phyloP scores from a whole-genome alignment of 2,797 vertebrate genomes.

The Avahi laniger region DNA sequence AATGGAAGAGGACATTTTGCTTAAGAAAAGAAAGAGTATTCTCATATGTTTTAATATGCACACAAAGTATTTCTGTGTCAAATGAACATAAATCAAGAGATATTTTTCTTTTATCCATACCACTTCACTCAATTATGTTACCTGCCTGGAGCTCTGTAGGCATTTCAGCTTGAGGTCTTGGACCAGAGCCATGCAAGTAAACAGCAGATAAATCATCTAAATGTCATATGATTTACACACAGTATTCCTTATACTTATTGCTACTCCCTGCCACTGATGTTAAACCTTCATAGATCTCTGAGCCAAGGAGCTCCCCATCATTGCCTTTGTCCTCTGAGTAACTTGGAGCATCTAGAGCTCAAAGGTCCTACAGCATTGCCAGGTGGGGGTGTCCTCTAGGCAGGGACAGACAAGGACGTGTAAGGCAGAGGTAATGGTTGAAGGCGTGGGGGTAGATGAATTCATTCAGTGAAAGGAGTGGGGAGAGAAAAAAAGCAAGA shows the following conservation, averaged over 20 bases:
- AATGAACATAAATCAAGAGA: constrained; percentile 11
- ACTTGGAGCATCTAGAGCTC: neutral
- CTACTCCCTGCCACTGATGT: neutral
- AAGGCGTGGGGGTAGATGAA: neutral
- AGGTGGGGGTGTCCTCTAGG: neutral
- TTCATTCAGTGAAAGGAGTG: neutral
- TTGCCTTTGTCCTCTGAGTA: neutral
- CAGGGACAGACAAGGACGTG: neutral
- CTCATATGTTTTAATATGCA: neutral
- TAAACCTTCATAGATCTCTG: neutral
- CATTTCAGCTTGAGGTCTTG: neutral
- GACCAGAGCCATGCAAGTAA: neutral
- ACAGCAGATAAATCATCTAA: neutral
- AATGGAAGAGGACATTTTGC: neutral
- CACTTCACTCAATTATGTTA: neutral
- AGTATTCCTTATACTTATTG: neutral
- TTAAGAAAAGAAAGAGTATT: neutral
- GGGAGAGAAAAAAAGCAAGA: neutral
- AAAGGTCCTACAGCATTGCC: neutral
- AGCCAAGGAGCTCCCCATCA: neutral
- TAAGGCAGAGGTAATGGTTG: neutral
- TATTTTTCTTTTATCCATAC: neutral
- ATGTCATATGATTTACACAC: neutral
- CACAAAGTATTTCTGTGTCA: neutral
- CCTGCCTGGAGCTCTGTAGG: neutral